phyloP scores from a whole-genome alignment of 2,113 vertebrate genomes.

The Charina bottae region DNA sequence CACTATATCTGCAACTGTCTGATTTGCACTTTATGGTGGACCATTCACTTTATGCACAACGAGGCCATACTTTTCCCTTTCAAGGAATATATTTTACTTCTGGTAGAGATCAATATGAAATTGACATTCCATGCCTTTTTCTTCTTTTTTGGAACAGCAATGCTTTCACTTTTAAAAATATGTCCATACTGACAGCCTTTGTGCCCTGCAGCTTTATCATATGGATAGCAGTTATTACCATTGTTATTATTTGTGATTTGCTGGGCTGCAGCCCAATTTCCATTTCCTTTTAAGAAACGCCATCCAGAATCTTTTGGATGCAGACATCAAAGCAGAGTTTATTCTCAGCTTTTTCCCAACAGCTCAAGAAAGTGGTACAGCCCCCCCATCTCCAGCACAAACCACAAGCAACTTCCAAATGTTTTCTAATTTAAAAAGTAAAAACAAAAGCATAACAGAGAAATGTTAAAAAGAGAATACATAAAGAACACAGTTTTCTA shows the following conservation, averaged over 20 bases:
- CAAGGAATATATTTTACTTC: neutral
- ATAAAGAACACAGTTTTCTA: neutral
- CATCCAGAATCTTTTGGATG: neutral
- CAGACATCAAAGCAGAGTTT: neutral
- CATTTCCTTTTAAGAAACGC: neutral
- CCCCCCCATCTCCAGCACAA: neutral
- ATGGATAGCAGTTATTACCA: neutral
- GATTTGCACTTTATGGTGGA: neutral
- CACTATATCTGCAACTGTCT: neutral
- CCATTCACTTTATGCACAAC: neutral
- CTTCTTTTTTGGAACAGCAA: neutral
- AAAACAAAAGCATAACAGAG: neutral
- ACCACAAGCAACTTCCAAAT: neutral
- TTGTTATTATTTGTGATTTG: neutral
- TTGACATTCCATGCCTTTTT: neutral
- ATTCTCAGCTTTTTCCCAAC: neutral
- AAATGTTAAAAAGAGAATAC: neutral
- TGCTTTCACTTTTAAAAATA: slow-evolving; percentile 1
- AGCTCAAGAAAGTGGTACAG: neutral
- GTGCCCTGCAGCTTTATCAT: neutral
- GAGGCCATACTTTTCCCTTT: neutral
- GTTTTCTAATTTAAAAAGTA: neutral
- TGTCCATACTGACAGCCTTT: neutral
- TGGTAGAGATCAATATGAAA: neutral
- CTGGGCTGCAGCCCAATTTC: neutral